These are phyloP conservation scores for Rattus norvegicus DNA, from an alignment of 2,113 vertebrate species.

Conservation along the genomic window GRCr8 NC_086029.1:53442501-53443000, in stretches of 20 bases:
- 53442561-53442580: background rate
- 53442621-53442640: background rate
- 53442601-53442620: background rate
- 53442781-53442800: background rate
- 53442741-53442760: background rate
- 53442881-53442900: background rate
- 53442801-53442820: background rate
- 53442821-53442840: background rate
- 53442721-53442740: background rate
- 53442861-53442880: background rate
- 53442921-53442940: background rate
- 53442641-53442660: background rate
- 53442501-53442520: background rate
- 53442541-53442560: background rate
- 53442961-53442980: background rate
- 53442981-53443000: conserved; percentile 39
- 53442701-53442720: background rate
- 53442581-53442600: background rate
- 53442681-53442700: background rate
- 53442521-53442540: conserved; percentile 2
- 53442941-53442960: background rate
- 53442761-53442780: background rate
- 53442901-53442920: conserved; percentile 26
- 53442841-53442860: background rate
- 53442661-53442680: background rate